These are phyloP conservation scores for Geotrupes spiniger DNA, from an alignment of 2,888 invertebrate genomes.

Conservation along the genomic window DNA sequence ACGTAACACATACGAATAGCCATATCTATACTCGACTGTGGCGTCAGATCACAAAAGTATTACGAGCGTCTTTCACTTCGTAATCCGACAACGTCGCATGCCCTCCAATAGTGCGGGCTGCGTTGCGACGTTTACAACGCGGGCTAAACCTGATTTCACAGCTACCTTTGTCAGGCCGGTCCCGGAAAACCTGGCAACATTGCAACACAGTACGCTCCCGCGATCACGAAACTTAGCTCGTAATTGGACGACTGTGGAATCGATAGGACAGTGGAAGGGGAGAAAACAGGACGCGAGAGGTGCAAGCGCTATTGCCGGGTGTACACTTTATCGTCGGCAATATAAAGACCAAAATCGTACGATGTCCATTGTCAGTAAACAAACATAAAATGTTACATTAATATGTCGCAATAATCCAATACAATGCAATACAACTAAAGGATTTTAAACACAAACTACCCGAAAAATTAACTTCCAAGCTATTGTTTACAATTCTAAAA, in stretches of 20 bases:
- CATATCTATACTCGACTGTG: slow-evolving; percentile 29
- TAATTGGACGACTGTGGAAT: slow-evolving; percentile 62
- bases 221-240: slow-evolving; percentile 50
- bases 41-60: slow-evolving; percentile 18
- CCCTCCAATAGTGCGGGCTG: slow-evolving; percentile 28
- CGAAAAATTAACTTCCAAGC: neutral
- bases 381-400: slow-evolving; percentile 49
- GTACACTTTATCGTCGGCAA: slow-evolving; percentile 24
- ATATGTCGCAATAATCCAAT: slow-evolving; percentile 31
- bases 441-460: neutral
- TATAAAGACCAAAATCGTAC: slow-evolving; percentile 49
- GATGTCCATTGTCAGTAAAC: slow-evolving; percentile 55
- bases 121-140: slow-evolving; percentile 24
- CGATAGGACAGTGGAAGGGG: slow-evolving; percentile 60
- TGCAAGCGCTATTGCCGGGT: slow-evolving; percentile 55
- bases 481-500: slow-evolving; percentile 17
- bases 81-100: slow-evolving; percentile 40
- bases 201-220: slow-evolving; percentile 56
- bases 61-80: slow-evolving; percentile 17
- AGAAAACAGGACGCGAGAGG: slow-evolving; percentile 56
- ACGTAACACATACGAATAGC: slow-evolving; percentile 32
- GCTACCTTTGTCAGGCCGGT: slow-evolving; percentile 32
- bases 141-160: slow-evolving; percentile 28
- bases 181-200: slow-evolving; percentile 46
- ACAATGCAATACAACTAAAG: neutral